Evolutionary conservation across 2,113 vertebrate genomes (phyloP).

Genomic region (Coptodon rendalli): DNA sequence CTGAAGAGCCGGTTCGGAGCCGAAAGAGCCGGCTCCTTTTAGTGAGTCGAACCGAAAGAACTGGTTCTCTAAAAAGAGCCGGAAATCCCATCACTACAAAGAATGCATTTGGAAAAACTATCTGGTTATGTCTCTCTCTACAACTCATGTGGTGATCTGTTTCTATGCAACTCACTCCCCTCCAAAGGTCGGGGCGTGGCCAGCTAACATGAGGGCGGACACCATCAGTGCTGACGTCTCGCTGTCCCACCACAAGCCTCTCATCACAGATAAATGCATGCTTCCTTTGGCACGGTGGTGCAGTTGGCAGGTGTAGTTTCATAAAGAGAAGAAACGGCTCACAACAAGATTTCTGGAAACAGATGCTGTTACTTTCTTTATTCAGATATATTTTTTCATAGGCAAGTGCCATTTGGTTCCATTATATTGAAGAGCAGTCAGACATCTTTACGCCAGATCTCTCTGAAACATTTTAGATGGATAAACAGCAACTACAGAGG

Average conservation of each 20-base stretch:
- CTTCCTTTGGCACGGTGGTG: not conserved
- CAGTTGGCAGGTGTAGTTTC: not conserved
- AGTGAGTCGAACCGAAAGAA: no score
- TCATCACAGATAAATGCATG: not conserved
- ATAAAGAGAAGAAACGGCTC: not conserved
- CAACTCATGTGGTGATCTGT: not conserved
- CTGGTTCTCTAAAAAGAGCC: no score
- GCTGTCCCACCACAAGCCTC: not conserved
- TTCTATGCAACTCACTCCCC: rapidly evolving
- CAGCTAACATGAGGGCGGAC: not conserved
- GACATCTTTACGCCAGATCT: no score
- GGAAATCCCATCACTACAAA: not conserved
- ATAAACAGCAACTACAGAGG: not conserved
- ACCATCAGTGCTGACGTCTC: not conserved
- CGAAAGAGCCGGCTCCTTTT: no score
- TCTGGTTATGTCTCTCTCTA: not conserved
- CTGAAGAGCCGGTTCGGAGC: no score
- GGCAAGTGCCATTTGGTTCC: not conserved
- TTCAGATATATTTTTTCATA: not conserved
- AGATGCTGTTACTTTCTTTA: not conserved
- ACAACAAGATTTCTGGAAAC: not conserved
- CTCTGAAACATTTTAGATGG: not conserved
- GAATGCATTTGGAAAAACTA: not conserved
- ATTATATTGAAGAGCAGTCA: not conserved
- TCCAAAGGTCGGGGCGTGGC: not conserved